phyloP scores from a whole-genome alignment of 2,797 vertebrate species.

The Dendrocincla fuliginosa region DNA sequence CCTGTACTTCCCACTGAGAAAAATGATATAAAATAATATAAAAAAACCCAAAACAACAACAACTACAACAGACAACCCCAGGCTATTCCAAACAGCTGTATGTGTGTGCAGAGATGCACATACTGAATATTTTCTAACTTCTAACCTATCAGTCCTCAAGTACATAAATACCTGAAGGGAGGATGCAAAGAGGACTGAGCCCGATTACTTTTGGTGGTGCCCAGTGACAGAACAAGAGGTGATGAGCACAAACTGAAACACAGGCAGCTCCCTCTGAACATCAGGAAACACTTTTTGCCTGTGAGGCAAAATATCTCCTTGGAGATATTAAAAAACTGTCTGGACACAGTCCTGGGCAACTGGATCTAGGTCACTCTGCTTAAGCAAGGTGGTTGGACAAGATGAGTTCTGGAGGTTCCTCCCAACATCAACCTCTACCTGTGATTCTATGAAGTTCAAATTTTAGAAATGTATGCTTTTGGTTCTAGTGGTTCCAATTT shows the following conservation, averaged over 20 bases:
- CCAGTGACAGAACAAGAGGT: not conserved
- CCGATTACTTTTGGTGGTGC: not conserved
- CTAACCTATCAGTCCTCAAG: not conserved
- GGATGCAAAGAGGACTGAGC: not conserved
- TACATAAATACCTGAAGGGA: not conserved
- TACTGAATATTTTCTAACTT: not conserved
- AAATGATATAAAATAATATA: not conserved
- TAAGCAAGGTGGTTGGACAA: not conserved
- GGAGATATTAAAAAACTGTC: not conserved
- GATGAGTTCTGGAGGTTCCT: not conserved
- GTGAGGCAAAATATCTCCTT: not conserved
- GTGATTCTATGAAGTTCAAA: not conserved
- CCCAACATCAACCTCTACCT: not conserved
- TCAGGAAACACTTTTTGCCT: not conserved
- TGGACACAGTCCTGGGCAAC: not conserved
- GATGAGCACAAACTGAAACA: not conserved
- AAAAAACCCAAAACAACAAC: not conserved
- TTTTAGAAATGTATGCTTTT: not conserved
- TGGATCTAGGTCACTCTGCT: not conserved
- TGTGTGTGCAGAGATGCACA: not conserved
- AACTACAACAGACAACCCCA: not conserved
- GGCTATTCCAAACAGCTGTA: not conserved
- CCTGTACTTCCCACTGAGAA: not conserved
- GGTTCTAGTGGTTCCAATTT: not conserved
- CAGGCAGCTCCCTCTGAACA: not conserved